These are phyloP conservation scores for Chelon labrosus DNA, from an alignment of 2,797 vertebrate species.

Conservation along the genomic window DNA sequence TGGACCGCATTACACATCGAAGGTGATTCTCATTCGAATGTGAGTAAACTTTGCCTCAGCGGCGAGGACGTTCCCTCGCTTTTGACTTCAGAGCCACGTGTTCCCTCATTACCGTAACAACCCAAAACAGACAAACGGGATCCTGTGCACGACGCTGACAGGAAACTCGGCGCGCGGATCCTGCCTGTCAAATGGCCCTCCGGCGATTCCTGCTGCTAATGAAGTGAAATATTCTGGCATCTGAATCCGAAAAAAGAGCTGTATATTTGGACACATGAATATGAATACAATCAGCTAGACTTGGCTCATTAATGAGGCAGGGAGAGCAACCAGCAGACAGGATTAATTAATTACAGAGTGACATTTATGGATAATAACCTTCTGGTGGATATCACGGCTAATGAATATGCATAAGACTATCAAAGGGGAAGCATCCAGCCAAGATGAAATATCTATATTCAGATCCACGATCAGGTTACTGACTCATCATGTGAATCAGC, in stretches of 20 bases:
- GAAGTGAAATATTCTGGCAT: constrained; percentile 71
- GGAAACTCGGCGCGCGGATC: constrained; percentile 49
- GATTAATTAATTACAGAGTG: constrained; percentile 86
- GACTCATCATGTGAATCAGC: constrained; percentile 36
- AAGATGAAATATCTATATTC: constrained; percentile 75
- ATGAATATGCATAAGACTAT: constrained; percentile 83
- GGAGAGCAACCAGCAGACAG: constrained; percentile 80
- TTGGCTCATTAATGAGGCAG: constrained; percentile 81
- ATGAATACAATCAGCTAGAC: constrained; percentile 81
- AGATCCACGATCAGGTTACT: constrained; percentile 56
- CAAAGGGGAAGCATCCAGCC: constrained; percentile 72
- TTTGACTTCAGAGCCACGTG: constrained; percentile 28
- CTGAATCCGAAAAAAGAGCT: constrained; percentile 74
- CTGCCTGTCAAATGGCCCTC: constrained; percentile 65
- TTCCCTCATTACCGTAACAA: constrained; percentile 53
- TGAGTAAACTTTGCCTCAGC: constrained; percentile 68
- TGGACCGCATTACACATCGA: constrained; percentile 67
- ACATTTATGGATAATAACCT: constrained; percentile 88
- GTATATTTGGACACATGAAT: constrained; percentile 79
- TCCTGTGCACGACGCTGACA: constrained; percentile 32
- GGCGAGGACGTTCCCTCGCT: constrained; percentile 29
- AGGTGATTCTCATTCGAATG: constrained; percentile 73
- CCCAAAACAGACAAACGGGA: constrained; percentile 48
- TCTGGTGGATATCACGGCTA: constrained; percentile 80
- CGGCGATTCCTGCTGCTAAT: constrained; percentile 73